Conservation (phyloP, 2,797 vertebrate species). For the Diglossa cyanea region DNA sequence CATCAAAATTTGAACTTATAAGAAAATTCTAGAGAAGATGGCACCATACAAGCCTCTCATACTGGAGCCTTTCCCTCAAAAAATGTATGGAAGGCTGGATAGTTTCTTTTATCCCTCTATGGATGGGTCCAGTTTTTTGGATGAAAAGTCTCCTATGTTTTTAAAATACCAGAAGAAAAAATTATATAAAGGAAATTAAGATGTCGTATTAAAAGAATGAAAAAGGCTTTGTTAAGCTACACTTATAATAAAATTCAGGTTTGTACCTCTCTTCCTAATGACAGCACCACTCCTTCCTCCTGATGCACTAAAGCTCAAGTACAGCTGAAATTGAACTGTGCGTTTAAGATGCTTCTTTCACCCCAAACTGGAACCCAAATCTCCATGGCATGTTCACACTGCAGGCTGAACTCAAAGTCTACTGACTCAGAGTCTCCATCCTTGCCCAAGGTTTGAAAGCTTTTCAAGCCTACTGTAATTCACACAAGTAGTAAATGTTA, state of each 20-base stretch:
- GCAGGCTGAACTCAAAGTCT: not conserved
- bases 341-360: not conserved
- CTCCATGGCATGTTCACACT: not conserved
- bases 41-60: not conserved
- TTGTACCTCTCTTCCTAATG: not conserved
- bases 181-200: not conserved
- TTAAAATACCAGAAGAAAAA: not conserved
- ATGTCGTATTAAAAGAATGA: not conserved
- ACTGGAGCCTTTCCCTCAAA: not conserved
- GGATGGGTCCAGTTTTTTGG: not conserved
- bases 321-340: rapidly evolving
- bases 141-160: not conserved
- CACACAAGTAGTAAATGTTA: not conserved
- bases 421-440: not conserved
- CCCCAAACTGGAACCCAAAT: not conserved
- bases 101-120: not conserved
- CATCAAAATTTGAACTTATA: not conserved
- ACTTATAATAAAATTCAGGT: not conserved
- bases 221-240: not conserved
- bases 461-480: not conserved
- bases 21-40: not conserved
- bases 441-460: not conserved
- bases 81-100: not conserved
- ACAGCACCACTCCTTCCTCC: not conserved
- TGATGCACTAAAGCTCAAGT: not conserved